Base-by-base conservation (phyloP, 2,113 vertebrate species). In the Phyllostomus hastatus region DNA sequence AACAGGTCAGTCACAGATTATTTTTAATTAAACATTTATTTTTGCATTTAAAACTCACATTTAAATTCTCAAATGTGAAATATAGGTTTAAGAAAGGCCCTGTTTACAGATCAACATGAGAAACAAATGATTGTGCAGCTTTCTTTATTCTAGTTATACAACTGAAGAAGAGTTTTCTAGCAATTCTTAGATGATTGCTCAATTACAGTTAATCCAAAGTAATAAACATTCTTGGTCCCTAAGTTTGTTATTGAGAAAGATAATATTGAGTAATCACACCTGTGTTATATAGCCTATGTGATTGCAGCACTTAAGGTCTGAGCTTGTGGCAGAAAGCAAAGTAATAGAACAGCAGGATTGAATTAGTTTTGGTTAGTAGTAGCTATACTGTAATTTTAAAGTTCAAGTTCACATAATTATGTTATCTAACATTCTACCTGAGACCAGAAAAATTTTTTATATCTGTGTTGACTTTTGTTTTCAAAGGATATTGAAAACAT, bases 231-330 rank as follows among this genome's bases (percentile, higher is more conserved):
- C 66, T 95, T 70, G 52, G 20, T 96, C 50, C 75, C 90, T n/a
- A 95, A 76, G 72, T 91, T 95, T 95, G 86, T 88, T 94, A 85
- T 88, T 95, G 94, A 96, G 92, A 96, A 93, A 91, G 79, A 69
- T 90, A 69, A 87, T 80, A 80, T 84, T 95, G 89, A 89, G 88
- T 86, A 95, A 97, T 91, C 82, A 79, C 15, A 96, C 61, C 67
- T 90, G 57, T 95, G 33, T 95, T 88, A 75, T 88, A 75, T 22
- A 76, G 76, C 69, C 88, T 88, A 48, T 16, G 22, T 66, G 28
- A 64, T 90, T 90, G 52, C n/a, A 57, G 69, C 66, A 54, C 87
- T 89, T 76, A 94, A 80, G 43, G 31, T 70, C 69, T 90, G 73
- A 94, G 31, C 26, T 22, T 73, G 9, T 90, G 73, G 69, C 81